These are phyloP conservation scores for Hassar affinis DNA, from an alignment of 2,113 vertebrate genomes.

Conservation along the genomic window DNA sequence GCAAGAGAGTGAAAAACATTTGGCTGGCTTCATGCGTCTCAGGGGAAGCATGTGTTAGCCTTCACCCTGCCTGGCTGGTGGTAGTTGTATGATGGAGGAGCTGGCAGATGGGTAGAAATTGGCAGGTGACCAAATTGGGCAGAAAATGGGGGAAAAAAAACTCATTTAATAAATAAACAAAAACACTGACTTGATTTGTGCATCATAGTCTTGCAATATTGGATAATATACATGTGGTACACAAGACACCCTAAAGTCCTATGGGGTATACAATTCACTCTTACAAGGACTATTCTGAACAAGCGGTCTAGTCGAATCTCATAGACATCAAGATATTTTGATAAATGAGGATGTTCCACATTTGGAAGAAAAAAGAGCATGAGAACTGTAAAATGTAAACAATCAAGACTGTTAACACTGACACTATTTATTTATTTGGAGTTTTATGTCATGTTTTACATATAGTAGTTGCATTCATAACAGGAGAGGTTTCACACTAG, in stretches of 20 bases:
- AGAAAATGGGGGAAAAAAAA: neutral
- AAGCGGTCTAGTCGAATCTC: no score
- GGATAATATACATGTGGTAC: neutral
- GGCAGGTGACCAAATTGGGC: neutral
- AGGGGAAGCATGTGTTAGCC: neutral
- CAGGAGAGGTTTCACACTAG: no score
- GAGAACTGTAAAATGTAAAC: no score
- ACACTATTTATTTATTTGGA: neutral
- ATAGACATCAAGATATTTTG: no score
- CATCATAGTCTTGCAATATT: neutral
- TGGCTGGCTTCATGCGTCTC: neutral
- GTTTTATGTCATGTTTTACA: no score
- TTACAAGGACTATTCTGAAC: neutral
- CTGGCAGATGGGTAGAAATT: neutral
- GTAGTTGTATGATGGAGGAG: neutral
- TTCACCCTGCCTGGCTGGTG: neutral
- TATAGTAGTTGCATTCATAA: no score
- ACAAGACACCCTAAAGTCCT: neutral
- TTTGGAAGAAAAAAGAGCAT: no score
- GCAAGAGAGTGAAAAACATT: no score
- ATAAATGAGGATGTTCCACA: no score
- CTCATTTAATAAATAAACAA: no score
- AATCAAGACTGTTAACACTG: no score
- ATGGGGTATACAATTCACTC: neutral
- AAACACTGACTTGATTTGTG: neutral